These are phyloP conservation scores for Diprion similis DNA, from an alignment of 1,140 invertebrate species.

Conservation along the genomic window DNA sequence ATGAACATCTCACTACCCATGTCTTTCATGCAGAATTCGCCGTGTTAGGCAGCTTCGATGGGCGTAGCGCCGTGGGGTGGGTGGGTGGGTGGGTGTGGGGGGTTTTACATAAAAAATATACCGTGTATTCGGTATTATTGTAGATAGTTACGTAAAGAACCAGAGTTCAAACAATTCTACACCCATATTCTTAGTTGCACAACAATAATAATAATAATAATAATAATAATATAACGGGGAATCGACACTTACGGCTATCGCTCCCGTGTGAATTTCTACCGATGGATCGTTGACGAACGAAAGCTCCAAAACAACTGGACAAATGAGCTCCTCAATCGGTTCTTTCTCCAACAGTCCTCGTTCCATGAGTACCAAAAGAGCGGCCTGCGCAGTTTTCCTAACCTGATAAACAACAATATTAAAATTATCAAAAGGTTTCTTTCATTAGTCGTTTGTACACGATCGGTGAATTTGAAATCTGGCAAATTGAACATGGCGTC, in stretches of 20 bases:
- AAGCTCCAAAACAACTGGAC: constrained; percentile 64
- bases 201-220: no score
- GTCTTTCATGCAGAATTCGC: constrained; percentile 78
- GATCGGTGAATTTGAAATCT: not conserved
- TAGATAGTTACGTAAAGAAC: no score
- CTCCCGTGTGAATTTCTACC: constrained; percentile 61
- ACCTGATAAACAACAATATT: constrained; percentile 57
- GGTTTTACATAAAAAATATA: no score
- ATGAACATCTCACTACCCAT: constrained; percentile 93
- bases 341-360: constrained; percentile 65
- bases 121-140: no score
- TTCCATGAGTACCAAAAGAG: constrained; percentile 69
- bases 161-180: no score
- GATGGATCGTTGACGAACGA: constrained; percentile 52
- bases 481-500: no score
- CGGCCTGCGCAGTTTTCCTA: constrained; percentile 68
- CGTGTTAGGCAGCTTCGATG: constrained; percentile 10
- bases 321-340: constrained; percentile 68
- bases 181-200: no score
- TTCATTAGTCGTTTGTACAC: not conserved
- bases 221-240: no score
- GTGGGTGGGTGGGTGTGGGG: no score
- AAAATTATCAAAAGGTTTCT: not conserved
- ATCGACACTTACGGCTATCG: constrained; percentile 57
- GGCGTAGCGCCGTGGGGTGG: not conserved